Percentiles rank a stretch among this genome's conserved stretches.
Evolutionary conservation across 30 jellyfish, hydroid and myxozoan genomes (phyloP).

Genomic region (Hydra vulgaris): DNA sequence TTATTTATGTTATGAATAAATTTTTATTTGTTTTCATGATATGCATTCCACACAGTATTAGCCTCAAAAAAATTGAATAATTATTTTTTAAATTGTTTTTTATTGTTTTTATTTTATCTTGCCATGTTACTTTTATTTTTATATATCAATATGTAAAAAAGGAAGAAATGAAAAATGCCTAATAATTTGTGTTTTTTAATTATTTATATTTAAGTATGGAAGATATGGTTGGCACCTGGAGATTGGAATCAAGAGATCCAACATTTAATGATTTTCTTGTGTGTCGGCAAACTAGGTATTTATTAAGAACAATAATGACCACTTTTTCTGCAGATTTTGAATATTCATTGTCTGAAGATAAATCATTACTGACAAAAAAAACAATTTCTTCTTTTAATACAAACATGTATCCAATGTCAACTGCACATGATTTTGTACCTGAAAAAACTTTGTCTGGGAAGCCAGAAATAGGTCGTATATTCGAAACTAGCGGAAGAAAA

Average conservation of each 20-base stretch:
- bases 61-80: no score
- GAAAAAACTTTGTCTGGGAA: conserved; percentile 35
- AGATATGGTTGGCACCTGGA: conserved; percentile 32
- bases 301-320: conserved; percentile 17
- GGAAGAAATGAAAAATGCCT: no score
- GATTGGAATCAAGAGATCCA: conserved; percentile 21
- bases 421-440: conserved; percentile 15
- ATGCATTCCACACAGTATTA: no score
- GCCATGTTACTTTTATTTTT: no score
- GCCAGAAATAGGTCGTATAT: conserved; percentile 28
- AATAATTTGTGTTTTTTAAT: no score
- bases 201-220: conserved; percentile 8
- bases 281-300: conserved; percentile 27
- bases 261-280: conserved; percentile 19
- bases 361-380: conserved; percentile 6
- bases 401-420: conserved; percentile 20
- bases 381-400: conserved; percentile 14
- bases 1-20: no score
- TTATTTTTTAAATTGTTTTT: no score
- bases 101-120: no score
- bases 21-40: no score
- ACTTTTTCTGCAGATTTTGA: conserved; percentile 24
- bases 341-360: conserved; percentile 22
- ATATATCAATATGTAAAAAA: no score
- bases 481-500: conserved; percentile 29